phyloP scores from a whole-genome alignment of 2,113 vertebrate genomes.

The Callionymus lyra region DNA sequence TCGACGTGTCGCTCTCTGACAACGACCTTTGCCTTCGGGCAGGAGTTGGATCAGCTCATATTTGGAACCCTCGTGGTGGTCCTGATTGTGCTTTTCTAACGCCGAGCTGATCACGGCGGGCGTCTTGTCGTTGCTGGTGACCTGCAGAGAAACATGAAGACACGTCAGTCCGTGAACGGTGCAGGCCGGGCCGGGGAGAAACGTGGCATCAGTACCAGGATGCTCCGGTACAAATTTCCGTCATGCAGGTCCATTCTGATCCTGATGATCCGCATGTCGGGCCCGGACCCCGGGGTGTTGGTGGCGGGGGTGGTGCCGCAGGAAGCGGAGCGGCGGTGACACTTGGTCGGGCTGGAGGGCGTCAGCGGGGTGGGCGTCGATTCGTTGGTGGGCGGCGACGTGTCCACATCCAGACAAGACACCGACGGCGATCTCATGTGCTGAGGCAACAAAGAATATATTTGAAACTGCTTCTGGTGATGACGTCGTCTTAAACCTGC shows the following conservation, averaged over 20 bases:
- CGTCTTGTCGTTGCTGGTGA: slow-evolving; percentile 85
- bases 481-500: neutral
- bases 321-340: slow-evolving; percentile 85
- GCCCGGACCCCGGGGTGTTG: slow-evolving; percentile 44
- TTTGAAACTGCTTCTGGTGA: neutral
- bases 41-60: slow-evolving; percentile 82
- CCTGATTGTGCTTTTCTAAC: slow-evolving; percentile 82
- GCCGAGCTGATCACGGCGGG: slow-evolving; percentile 76
- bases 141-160: slow-evolving; percentile 50
- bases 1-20: neutral
- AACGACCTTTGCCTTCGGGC: slow-evolving; percentile 77
- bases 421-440: slow-evolving; percentile 82
- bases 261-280: slow-evolving; percentile 76
- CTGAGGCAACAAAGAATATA: slow-evolving; percentile 39
- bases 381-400: slow-evolving; percentile 46
- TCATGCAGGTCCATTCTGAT: slow-evolving; percentile 81
- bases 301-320: slow-evolving; percentile 68
- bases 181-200: too few species aligned
- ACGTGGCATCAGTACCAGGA: slow-evolving; percentile 65
- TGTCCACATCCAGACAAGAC: slow-evolving; percentile 75
- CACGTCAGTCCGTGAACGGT: too few species aligned
- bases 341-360: slow-evolving; percentile 64
- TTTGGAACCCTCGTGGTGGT: slow-evolving; percentile 59
- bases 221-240: slow-evolving; percentile 84
- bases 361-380: slow-evolving; percentile 50